These are phyloP conservation scores for Bubo scandiacus DNA, from an alignment of 2,113 vertebrate genomes.

Conservation along the genomic window DNA sequence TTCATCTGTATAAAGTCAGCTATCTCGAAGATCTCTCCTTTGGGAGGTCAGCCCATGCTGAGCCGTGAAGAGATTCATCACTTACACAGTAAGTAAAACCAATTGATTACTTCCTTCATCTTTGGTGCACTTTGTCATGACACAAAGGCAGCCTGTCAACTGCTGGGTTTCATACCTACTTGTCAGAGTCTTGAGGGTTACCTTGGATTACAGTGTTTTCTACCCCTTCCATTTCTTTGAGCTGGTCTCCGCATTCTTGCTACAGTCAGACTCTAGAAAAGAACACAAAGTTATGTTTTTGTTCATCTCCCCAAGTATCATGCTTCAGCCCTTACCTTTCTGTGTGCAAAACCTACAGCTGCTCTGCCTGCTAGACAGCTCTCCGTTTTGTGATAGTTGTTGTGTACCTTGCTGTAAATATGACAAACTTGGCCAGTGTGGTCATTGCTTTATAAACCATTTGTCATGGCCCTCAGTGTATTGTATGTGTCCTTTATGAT, in stretches of 20 bases:
- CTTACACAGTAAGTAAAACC: not conserved
- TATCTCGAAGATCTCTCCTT: not conserved
- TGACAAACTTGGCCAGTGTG: not conserved
- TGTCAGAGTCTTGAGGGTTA: not conserved
- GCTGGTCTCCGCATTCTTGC: accelerated
- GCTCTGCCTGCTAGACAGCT: not conserved
- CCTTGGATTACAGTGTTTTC: not conserved
- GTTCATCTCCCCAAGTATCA: not conserved
- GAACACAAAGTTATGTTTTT: not conserved
- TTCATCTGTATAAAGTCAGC: not conserved
- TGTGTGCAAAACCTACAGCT: not conserved
- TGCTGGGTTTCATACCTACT: not conserved
- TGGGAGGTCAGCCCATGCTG: not conserved
- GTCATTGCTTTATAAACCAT: not conserved
- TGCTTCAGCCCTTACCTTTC: not conserved
- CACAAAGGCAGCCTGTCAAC: not conserved
- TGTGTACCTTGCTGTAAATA: not conserved
- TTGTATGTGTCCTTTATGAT: not conserved
- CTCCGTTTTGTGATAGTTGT: not conserved
- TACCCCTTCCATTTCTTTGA: not conserved
- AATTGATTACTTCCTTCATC: not conserved
- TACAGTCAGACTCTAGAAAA: not conserved
- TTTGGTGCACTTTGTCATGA: not conserved
- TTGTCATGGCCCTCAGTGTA: not conserved
- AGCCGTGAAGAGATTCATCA: not conserved